phyloP scores from a whole-genome alignment of 2,888 invertebrate genomes.

The Coelinius sp. region DNA sequence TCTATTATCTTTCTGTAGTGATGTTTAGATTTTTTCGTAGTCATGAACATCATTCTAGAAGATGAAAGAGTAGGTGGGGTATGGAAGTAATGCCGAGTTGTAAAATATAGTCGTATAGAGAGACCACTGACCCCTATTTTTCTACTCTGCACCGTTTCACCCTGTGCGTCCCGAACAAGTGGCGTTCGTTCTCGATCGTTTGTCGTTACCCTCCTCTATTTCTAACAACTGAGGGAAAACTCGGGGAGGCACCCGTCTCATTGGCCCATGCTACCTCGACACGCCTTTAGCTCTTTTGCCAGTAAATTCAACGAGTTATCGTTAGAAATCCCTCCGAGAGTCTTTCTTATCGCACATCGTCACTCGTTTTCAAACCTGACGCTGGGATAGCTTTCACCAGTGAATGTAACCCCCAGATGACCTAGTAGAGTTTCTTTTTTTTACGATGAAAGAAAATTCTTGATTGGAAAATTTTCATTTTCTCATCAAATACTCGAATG shows the following conservation, averaged over 20 bases:
- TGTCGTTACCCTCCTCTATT: neutral
- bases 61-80: conserved; percentile 14
- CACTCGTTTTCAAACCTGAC: conserved; percentile 15
- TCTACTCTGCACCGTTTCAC: conserved; percentile 14
- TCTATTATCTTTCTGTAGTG: too few species aligned
- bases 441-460: neutral
- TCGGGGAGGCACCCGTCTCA: conserved; percentile 10
- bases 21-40: neutral
- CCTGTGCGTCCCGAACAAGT: conserved; percentile 10
- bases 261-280: conserved; percentile 36
- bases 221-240: neutral
- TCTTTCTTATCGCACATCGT: conserved; percentile 39
- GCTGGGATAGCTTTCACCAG: neutral
- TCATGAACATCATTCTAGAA: neutral
- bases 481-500: too few species aligned
- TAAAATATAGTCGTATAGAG: conserved; percentile 43
- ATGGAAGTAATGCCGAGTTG: conserved; percentile 35
- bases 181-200: conserved; percentile 12
- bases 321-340: conserved; percentile 9
- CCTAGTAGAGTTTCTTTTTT: neutral
- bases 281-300: conserved; percentile 32
- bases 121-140: conserved; percentile 37
- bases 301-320: conserved; percentile 42
- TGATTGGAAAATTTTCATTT: neutral
- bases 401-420: neutral